A percentile compares a stretch with the other conserved stretches of the same genome.
These are phyloP conservation scores for Brotula barbata DNA, from an alignment of 2,797 vertebrate species.

Conservation along the genomic window DNA sequence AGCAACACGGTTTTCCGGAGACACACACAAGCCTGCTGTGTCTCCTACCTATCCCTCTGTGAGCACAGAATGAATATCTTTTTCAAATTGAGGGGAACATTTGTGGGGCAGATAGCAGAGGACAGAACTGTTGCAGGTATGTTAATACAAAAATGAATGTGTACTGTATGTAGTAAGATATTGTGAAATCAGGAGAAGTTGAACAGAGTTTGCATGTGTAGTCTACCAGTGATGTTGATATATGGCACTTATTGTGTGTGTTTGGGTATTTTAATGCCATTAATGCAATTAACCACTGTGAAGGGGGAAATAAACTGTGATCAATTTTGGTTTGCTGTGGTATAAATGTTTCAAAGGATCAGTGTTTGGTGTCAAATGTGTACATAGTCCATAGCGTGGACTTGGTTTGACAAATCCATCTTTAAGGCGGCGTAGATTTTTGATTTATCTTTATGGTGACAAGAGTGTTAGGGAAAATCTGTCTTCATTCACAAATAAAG, in stretches of 20 bases:
- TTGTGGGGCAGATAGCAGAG: conserved; percentile 60
- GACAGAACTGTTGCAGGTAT: conserved; percentile 70
- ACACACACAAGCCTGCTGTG: conserved; percentile 36
- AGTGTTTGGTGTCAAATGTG: neutral
- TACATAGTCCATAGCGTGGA: neutral
- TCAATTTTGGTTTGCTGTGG: neutral
- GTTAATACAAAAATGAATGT: conserved; percentile 5
- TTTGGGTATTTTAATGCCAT: neutral
- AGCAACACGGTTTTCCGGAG: conserved; percentile 47
- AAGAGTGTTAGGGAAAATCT: neutral
- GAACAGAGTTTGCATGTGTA: conserved; percentile 39
- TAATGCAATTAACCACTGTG: neutral
- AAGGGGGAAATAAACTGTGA: conserved; percentile 21
- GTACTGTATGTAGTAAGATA: neutral
- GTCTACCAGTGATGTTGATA: conserved; percentile 4
- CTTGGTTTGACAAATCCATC: neutral
- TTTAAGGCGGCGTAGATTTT: neutral
- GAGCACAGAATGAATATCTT: conserved; percentile 71
- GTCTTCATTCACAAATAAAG: conserved; percentile 12
- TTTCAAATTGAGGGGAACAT: conserved; percentile 67
- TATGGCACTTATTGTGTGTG: neutral
- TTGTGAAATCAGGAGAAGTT: conserved; percentile 36
- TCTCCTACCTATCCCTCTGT: conserved; percentile 28
- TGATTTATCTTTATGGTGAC: neutral
- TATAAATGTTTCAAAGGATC: conserved; percentile 4